phyloP scores from a whole-genome alignment of 2,113 vertebrate species.

The Ahaetulla prasina region DNA sequence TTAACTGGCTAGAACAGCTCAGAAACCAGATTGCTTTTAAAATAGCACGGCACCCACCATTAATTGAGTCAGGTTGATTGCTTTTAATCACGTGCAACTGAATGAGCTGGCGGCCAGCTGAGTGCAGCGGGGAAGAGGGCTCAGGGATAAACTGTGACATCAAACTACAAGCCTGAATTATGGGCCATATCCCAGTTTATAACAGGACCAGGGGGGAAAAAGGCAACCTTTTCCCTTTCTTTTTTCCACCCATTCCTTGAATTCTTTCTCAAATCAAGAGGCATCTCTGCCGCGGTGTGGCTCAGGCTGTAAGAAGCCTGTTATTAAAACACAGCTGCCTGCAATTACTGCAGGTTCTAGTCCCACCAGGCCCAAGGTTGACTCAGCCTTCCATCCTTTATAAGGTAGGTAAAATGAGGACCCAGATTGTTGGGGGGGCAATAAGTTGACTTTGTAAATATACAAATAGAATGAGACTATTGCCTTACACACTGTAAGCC shows the following conservation, averaged over 20 bases:
- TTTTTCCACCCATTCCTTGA: not conserved
- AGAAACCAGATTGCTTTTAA: not conserved
- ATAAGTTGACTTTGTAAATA: too few species aligned
- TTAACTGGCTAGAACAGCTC: conserved; percentile 30
- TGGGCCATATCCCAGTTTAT: not conserved
- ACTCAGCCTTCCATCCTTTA: too few species aligned
- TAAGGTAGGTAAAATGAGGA: too few species aligned
- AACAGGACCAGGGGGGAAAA: not conserved
- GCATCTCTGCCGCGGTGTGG: too few species aligned
- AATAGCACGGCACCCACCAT: conserved; percentile 9
- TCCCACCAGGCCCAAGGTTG: too few species aligned
- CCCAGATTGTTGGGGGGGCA: too few species aligned
- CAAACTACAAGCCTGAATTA: not conserved
- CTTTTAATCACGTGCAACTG: not conserved
- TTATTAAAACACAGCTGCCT: too few species aligned
- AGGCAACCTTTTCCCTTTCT: not conserved
- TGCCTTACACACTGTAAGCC: too few species aligned
- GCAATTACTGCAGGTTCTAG: too few species aligned
- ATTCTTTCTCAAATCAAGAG: not conserved
- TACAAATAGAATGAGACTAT: too few species aligned
- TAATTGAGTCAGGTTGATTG: conserved; percentile 7
- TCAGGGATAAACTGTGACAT: too few species aligned
- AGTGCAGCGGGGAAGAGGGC: not conserved
- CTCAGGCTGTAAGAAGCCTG: too few species aligned
- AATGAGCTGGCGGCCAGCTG: not conserved